These are phyloP conservation scores for Plebejus melissa DNA, from an alignment of 2,888 invertebrate species.

Conservation along the genomic window DNA sequence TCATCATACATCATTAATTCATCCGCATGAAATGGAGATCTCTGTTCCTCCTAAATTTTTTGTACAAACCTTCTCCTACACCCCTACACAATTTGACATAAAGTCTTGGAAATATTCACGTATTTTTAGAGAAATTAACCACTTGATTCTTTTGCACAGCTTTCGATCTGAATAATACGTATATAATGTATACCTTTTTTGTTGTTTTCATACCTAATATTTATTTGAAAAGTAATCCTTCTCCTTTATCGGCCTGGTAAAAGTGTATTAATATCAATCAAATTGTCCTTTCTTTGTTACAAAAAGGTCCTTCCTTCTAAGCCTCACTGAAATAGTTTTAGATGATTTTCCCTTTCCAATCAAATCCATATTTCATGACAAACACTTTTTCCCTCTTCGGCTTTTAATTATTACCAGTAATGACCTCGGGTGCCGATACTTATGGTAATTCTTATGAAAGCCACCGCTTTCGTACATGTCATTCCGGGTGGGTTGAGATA, in stretches of 20 bases:
- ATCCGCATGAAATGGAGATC: too few species aligned
- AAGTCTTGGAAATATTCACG: too few species aligned
- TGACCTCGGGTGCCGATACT: conserved; percentile 44
- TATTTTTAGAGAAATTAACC: too few species aligned
- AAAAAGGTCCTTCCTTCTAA: background rate
- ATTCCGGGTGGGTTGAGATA: conserved; percentile 40
- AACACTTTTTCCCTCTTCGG: conserved; percentile 37
- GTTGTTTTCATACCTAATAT: background rate
- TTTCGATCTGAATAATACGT: too few species aligned
- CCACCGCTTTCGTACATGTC: conserved; percentile 61
- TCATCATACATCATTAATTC: too few species aligned
- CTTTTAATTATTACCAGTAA: conserved; percentile 44
- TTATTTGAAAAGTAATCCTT: background rate
- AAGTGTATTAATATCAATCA: background rate
- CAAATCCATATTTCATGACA: conserved; percentile 61
- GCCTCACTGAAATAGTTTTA: background rate
- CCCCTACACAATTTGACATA: too few species aligned
- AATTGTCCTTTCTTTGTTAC: conserved; percentile 1
- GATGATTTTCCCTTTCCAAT: conserved; percentile 38
- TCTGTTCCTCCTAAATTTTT: too few species aligned
- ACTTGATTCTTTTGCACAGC: too few species aligned
- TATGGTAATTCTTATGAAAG: conserved; percentile 69
- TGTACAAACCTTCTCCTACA: too few species aligned
- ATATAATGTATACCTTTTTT: too few species aligned
- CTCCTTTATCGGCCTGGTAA: background rate